Evolutionary conservation across 2,797 vertebrate genomes (phyloP).

Genomic region (Syndactyla subalaris): DNA sequence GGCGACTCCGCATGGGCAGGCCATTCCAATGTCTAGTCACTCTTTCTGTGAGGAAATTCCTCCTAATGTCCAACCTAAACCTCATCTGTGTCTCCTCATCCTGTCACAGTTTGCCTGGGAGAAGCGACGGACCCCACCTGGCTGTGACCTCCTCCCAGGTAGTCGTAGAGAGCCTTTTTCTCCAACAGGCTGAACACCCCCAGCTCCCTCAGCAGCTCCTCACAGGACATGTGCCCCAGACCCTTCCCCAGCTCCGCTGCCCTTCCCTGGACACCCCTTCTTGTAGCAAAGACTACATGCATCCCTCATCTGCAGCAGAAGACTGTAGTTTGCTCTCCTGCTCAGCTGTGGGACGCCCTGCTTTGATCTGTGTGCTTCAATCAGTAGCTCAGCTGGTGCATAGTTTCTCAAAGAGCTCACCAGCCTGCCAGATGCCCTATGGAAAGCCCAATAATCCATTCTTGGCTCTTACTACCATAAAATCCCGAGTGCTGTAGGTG

Average conservation of each 20-base stretch:
- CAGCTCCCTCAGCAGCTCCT: not conserved
- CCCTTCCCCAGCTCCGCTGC: accelerated
- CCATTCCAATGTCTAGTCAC: not conserved
- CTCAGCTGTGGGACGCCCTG: not conserved
- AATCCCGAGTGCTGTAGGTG: not conserved
- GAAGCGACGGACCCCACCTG: too few species aligned
- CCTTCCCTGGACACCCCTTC: not conserved
- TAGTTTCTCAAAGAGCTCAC: not conserved
- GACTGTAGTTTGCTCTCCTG: not conserved
- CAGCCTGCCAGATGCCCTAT: not conserved
- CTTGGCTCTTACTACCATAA: not conserved
- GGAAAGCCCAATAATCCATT: not conserved
- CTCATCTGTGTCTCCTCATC: too few species aligned
- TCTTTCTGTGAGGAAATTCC: not conserved
- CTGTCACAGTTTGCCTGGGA: too few species aligned
- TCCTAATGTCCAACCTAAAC: not conserved
- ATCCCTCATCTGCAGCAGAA: not conserved
- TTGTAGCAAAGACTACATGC: not conserved
- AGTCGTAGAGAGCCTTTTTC: not conserved
- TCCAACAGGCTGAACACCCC: not conserved
- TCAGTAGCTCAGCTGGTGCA: not conserved
- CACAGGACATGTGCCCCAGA: not conserved
- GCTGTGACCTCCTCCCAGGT: not conserved
- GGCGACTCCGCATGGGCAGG: not conserved
- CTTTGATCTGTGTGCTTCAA: not conserved